Conservation (phyloP, 1,140 invertebrate genomes). For the Hycleus cichorii region DNA sequence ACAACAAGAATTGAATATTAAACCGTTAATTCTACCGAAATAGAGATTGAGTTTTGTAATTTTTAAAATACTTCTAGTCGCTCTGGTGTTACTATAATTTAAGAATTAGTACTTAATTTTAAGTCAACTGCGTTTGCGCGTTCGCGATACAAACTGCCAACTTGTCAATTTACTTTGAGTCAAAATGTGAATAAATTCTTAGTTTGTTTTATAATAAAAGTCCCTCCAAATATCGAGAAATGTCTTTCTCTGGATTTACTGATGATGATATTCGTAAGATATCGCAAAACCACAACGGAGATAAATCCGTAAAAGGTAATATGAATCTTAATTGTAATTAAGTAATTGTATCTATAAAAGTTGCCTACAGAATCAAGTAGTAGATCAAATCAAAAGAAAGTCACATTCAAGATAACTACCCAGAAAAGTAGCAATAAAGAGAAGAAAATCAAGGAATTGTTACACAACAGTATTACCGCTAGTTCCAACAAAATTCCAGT, state of each 20-base stretch:
- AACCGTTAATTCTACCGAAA: conserved; percentile 28
- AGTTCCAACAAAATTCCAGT: background rate
- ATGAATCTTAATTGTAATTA: background rate
- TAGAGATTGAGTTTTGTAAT: background rate
- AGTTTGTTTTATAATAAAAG: background rate
- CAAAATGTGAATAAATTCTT: background rate
- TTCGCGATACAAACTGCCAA: background rate
- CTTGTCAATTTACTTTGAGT: conserved; percentile 3
- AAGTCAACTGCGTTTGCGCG: background rate
- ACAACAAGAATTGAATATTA: conserved; percentile 67
- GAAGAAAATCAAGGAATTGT: background rate
- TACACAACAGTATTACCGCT: background rate
- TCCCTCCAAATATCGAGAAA: background rate
- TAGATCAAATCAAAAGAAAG: conserved; percentile 1
- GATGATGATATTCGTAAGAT: conserved; percentile 39
- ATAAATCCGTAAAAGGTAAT: conserved; percentile 8
- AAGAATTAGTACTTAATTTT: conserved; percentile 2
- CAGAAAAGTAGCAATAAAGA: background rate
- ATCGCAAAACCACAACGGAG: background rate
- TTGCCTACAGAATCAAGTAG: background rate
- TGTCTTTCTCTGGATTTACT: conserved; percentile 42
- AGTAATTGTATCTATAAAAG: background rate
- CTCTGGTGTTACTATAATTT: background rate
- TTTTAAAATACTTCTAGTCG: background rate
- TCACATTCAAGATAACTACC: conserved; percentile 1